Conservation (phyloP, 2,113 vertebrate genomes). For the Myxocyprinus asiaticus region DNA sequence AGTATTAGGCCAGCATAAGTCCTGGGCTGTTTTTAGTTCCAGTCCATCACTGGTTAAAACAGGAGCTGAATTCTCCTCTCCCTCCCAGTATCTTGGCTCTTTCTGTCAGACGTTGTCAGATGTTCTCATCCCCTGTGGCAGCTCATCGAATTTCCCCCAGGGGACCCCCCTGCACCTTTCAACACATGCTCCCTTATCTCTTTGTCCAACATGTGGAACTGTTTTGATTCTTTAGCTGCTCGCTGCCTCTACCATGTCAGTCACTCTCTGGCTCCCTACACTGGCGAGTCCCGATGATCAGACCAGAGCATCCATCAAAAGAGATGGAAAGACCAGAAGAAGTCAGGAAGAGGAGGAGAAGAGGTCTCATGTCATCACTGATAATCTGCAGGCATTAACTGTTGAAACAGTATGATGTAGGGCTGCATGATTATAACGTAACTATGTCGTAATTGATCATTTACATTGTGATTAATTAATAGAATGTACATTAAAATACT, state of each 20-base stretch:
- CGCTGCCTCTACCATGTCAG: slow-evolving; percentile 16
- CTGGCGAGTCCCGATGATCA: slow-evolving; percentile 7
- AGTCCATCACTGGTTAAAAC: background rate
- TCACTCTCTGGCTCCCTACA: slow-evolving; percentile 18
- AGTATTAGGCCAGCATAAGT: background rate
- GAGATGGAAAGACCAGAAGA: background rate
- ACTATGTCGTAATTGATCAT: too few relatives aligned
- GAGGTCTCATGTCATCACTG: background rate
- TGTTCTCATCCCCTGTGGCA: slow-evolving; percentile 22
- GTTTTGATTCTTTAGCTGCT: slow-evolving; percentile 22
- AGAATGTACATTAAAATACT: too few relatives aligned
- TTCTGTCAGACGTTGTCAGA: slow-evolving; percentile 30
- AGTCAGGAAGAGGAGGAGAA: background rate
- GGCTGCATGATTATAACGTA: too few relatives aligned
- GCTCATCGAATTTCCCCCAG: slow-evolving; percentile 11
- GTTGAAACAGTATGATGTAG: background rate
- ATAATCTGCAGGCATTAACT: slow-evolving; percentile 10
- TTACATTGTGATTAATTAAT: too few relatives aligned
- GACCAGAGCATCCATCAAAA: slow-evolving; percentile 31
- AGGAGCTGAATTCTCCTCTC: slow-evolving; percentile 13
- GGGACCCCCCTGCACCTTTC: slow-evolving; percentile 27
- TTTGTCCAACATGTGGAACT: slow-evolving; percentile 32
- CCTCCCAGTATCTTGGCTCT: slow-evolving; percentile 28
- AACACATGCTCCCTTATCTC: slow-evolving; percentile 41
- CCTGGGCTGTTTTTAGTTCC: background rate